Conservation (phyloP, 1,140 invertebrate genomes). For the Eulimnadia texana region DNA sequence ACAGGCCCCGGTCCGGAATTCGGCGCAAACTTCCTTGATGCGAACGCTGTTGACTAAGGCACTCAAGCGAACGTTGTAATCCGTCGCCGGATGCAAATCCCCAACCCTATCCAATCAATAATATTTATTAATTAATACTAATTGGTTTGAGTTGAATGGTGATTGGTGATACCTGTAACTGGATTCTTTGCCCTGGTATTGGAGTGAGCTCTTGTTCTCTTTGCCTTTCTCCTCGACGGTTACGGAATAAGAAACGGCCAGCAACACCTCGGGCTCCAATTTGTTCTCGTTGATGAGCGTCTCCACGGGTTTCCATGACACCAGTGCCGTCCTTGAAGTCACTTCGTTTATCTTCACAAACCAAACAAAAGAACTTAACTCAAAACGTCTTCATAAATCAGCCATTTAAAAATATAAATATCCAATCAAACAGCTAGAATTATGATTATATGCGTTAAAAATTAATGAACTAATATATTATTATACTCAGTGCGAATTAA, state of each 20-base stretch:
- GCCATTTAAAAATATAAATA: background rate
- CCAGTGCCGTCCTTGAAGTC: background rate
- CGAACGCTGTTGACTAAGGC: constrained; percentile 28
- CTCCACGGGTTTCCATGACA: constrained; percentile 6
- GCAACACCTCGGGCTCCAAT: background rate
- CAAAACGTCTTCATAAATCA: background rate
- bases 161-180: constrained; percentile 1
- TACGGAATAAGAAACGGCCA: background rate
- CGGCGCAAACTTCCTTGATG: constrained; percentile 22
- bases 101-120: constrained; percentile 39
- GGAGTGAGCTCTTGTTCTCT: background rate
- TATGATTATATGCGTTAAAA: no score
- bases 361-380: background rate
- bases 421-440: background rate
- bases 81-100: constrained; percentile 63
- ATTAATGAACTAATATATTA: no score
- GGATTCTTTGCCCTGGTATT: constrained; percentile 6
- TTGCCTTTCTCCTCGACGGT: background rate
- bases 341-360: constrained; percentile 3
- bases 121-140: background rate
- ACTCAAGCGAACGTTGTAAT: constrained; percentile 58
- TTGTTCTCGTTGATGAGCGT: background rate
- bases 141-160: no score
- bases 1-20: constrained; percentile 31
- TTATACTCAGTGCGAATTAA: no score